These are phyloP conservation scores for Drosophila seclusa DNA, from an alignment of 2,888 invertebrate genomes.

Conservation along the genomic window DNA sequence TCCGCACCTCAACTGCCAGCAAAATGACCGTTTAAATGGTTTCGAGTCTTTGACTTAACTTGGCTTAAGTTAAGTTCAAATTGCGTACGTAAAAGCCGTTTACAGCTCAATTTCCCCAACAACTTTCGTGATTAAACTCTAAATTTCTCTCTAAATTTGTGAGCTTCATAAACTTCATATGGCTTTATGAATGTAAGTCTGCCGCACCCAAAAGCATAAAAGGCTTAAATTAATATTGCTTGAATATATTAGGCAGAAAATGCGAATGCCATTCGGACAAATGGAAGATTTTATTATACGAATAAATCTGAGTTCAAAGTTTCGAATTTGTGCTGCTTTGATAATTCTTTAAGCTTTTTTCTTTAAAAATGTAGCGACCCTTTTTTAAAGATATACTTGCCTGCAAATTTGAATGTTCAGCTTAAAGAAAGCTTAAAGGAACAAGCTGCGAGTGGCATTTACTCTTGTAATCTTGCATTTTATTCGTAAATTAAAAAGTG, in stretches of 20 bases:
- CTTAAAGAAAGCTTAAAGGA: background rate
- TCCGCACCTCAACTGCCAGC: background rate
- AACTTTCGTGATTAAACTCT: slow-evolving; percentile 40
- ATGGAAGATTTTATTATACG: slow-evolving; percentile 17
- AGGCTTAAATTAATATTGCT: slow-evolving; percentile 28
- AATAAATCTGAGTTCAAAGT: slow-evolving; percentile 3
- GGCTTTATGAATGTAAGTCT: slow-evolving; percentile 20
- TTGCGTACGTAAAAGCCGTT: slow-evolving; percentile 38
- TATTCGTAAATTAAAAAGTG: background rate
- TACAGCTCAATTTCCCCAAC: slow-evolving; percentile 46
- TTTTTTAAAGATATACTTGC: background rate
- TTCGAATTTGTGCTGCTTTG: background rate
- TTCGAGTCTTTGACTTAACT: slow-evolving; percentile 26
- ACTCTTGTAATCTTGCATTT: background rate
- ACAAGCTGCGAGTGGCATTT: background rate
- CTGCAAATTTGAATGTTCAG: background rate
- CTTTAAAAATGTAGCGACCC: background rate
- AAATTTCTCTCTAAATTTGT: slow-evolving; percentile 47
- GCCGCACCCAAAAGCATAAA: slow-evolving; percentile 25
- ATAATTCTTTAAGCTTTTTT: background rate
- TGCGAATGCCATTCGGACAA: background rate
- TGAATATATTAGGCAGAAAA: background rate
- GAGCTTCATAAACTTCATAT: slow-evolving; percentile 38
- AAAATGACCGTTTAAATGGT: slow-evolving; percentile 43
- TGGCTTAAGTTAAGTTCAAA: slow-evolving; percentile 28